These are phyloP conservation scores for Halcyon malimbica DNA, from an alignment of 2,113 vertebrate species.

Conservation along the genomic window DNA sequence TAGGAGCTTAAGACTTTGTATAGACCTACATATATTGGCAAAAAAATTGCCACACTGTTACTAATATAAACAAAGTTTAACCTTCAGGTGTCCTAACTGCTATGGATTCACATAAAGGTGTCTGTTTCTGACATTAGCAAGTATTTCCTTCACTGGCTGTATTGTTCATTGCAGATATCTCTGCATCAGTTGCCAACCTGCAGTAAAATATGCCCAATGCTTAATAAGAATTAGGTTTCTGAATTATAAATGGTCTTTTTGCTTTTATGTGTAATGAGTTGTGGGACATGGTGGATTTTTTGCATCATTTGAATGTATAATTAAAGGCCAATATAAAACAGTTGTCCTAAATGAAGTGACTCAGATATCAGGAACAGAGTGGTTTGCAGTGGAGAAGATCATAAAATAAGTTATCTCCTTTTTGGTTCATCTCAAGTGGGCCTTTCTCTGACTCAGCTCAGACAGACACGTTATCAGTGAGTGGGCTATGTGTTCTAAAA, in stretches of 20 bases:
- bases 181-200: background rate
- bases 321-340: background rate
- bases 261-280: background rate
- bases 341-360: background rate
- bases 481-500: background rate
- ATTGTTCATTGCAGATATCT: background rate
- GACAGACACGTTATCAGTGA: background rate
- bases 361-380: background rate
- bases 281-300: background rate
- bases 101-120: background rate
- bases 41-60: background rate
- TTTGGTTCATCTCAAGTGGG: background rate
- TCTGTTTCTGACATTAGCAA: background rate
- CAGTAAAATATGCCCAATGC: background rate
- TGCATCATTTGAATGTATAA: background rate
- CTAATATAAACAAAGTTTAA: background rate
- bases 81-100: background rate
- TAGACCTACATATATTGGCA: background rate
- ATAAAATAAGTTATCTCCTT: background rate
- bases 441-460: background rate
- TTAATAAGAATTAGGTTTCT: background rate
- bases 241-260: background rate
- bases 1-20: background rate
- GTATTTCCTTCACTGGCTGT: background rate
- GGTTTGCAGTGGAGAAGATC: background rate